Evolutionary conservation across 2,888 invertebrate species (phyloP).

Genomic region (Caenorhabditis zanzibari): DNA sequence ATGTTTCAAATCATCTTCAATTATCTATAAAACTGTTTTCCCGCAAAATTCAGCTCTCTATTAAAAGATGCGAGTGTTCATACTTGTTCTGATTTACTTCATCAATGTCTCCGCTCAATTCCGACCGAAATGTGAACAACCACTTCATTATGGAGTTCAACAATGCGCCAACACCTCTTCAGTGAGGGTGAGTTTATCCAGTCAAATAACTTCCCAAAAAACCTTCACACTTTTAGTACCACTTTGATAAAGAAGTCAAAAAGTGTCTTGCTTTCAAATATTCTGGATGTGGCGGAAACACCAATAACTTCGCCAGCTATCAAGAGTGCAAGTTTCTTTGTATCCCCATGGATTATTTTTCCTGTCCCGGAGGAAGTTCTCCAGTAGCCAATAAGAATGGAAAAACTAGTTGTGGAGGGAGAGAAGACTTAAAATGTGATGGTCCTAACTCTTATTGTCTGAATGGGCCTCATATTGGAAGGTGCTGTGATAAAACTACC

Average conservation of each 20-base stretch:
- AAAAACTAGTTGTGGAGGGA: slow-evolving; percentile 41
- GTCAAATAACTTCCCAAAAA: not conserved
- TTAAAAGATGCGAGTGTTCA: slow-evolving; percentile 19
- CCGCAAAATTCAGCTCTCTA: not conserved
- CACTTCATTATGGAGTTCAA: slow-evolving; percentile 53
- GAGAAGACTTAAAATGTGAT: slow-evolving; percentile 44
- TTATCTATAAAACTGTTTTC: not conserved
- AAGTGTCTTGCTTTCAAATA: slow-evolving; percentile 63
- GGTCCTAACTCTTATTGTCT: slow-evolving; percentile 42
- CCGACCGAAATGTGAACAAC: slow-evolving; percentile 31
- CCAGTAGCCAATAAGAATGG: slow-evolving; percentile 35
- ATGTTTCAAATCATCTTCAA: slow-evolving; percentile 9
- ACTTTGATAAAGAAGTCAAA: slow-evolving; percentile 39
- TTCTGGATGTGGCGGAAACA: slow-evolving; percentile 75
- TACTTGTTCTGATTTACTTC: not conserved
- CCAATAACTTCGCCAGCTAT: slow-evolving; percentile 76
- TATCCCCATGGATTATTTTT: slow-evolving; percentile 61
- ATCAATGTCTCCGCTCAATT: slow-evolving; percentile 34
- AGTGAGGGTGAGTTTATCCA: slow-evolving; percentile 26
- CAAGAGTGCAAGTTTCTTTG: slow-evolving; percentile 68
- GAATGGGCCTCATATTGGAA: slow-evolving; percentile 44
- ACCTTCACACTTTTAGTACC: slow-evolving; percentile 21
- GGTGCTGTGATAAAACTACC: slow-evolving; percentile 26
- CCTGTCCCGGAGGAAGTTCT: slow-evolving; percentile 43
- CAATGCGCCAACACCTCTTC: slow-evolving; percentile 52